A percentile compares a stretch with the other conserved stretches of the same genome.
phyloP scores from a whole-genome alignment of 35 echinoderm and acorn worm genomes.

The Ophioderma brevispina region DNA sequence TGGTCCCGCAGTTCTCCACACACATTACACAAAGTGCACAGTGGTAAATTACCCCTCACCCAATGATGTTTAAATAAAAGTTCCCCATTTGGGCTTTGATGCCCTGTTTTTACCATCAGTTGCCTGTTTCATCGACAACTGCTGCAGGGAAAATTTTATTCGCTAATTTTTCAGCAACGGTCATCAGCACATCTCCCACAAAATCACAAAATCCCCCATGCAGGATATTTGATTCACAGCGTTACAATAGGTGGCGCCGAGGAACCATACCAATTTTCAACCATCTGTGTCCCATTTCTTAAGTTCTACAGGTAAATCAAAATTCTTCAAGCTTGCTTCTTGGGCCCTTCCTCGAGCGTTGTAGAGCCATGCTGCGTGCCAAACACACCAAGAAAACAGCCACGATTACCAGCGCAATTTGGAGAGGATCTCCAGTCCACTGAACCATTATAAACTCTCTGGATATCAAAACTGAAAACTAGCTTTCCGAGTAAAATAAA shows the following conservation, averaged over 20 bases:
- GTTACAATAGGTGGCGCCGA: conserved; percentile 17
- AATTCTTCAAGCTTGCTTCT: background rate
- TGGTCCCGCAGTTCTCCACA: conserved; percentile 13
- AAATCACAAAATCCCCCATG: conserved; percentile 46
- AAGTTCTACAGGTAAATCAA: conserved; percentile 26
- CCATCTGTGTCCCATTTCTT: conserved; percentile 19
- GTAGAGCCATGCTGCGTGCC: too few relatives aligned
- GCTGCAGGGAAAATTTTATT: conserved; percentile 19
- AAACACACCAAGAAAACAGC: too few relatives aligned
- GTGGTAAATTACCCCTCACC: conserved; percentile 28
- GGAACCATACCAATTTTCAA: conserved; percentile 1
- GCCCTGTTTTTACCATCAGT: background rate
- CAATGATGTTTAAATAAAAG: conserved; percentile 39
- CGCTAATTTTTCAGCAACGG: background rate
- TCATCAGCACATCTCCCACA: conserved; percentile 42
- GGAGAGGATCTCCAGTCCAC: too few relatives aligned
- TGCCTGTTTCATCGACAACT: background rate
- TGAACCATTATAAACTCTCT: too few relatives aligned
- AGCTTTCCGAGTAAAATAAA: too few relatives aligned
- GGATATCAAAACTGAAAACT: too few relatives aligned
- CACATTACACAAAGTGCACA: conserved; percentile 20
- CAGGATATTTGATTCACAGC: conserved; percentile 29
- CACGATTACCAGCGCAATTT: too few relatives aligned
- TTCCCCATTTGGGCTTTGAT: background rate
- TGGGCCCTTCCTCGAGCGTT: background rate